These are phyloP conservation scores for Leptogaster cylindrica DNA, from an alignment of 2,888 invertebrate genomes.

Conservation along the genomic window DNA sequence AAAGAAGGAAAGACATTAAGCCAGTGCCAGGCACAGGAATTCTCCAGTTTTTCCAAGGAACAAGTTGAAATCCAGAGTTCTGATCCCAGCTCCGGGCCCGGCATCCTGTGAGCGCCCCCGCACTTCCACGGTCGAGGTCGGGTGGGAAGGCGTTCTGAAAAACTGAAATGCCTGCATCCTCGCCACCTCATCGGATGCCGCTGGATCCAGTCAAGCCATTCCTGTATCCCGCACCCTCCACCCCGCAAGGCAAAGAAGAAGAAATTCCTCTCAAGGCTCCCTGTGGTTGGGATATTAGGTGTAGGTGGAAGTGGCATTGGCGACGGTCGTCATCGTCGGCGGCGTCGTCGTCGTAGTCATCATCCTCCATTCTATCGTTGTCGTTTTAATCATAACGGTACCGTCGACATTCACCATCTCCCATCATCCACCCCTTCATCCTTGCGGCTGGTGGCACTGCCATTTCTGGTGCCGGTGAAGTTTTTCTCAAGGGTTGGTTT, in stretches of 20 bases:
- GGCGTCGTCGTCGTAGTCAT: constrained; percentile 3
- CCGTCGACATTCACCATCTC: too few species aligned
- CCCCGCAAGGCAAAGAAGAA: constrained; percentile 23
- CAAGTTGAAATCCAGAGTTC: neutral
- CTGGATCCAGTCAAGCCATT: neutral
- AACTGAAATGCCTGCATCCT: neutral
- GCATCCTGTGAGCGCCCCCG: too few species aligned
- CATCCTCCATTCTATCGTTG: constrained; percentile 6
- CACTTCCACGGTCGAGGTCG: too few species aligned
- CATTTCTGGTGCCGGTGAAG: neutral
- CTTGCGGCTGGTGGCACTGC: neutral
- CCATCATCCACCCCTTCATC: neutral
- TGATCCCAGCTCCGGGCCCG: too few species aligned
- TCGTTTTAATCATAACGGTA: constrained; percentile 20
- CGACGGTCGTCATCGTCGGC: neutral
- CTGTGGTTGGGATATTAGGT: neutral
- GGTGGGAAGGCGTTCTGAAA: neutral
- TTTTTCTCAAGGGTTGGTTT: constrained; percentile 28
- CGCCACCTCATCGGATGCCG: neutral
- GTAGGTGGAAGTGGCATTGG: constrained; percentile 15
- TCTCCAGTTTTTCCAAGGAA: constrained; percentile 1
- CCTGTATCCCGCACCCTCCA: neutral
- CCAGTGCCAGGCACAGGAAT: constrained; percentile 27
- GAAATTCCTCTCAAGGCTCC: constrained; percentile 24
- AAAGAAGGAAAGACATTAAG: constrained; percentile 15